Percentiles rank a stretch among this genome's conserved stretches.
phyloP scores from a whole-genome alignment of 2,888 invertebrate genomes.

The Panzeria rudis region DNA sequence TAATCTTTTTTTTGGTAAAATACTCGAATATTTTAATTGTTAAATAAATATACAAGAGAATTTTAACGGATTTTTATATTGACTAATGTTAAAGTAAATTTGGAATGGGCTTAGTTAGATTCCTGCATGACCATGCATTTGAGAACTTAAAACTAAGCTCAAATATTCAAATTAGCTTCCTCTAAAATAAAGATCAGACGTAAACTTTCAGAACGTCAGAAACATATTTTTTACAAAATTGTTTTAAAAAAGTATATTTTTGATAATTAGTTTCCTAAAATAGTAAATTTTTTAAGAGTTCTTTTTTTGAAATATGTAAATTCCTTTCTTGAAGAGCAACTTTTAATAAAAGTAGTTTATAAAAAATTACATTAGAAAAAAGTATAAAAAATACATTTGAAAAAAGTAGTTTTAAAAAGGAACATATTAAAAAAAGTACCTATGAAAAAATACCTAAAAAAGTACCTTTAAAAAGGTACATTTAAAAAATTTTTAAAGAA shows the following conservation, averaged over 20 bases:
- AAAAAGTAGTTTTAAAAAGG: too few species aligned
- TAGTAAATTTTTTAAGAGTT: neutral
- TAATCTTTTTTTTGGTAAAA: slow-evolving; percentile 26
- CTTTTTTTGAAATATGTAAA: neutral
- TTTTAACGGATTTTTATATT: slow-evolving; percentile 15
- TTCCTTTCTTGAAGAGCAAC: too few species aligned
- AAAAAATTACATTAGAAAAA: too few species aligned
- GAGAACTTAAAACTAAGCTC: neutral
- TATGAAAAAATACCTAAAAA: neutral
- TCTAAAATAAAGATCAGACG: too few species aligned
- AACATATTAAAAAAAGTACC: neutral
- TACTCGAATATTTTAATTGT: slow-evolving; percentile 52
- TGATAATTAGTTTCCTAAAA: too few species aligned
- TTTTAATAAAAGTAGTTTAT: too few species aligned
- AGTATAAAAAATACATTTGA: too few species aligned
- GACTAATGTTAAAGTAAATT: neutral
- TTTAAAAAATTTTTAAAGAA: too few species aligned
- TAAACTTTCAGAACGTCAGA: too few species aligned
- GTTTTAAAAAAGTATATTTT: too few species aligned
- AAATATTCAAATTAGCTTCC: too few species aligned
- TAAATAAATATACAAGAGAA: slow-evolving; percentile 47
- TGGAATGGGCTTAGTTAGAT: neutral
- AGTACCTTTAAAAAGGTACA: neutral
- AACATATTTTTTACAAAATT: too few species aligned
- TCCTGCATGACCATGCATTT: neutral